Percentiles rank a stretch among this genome's conserved stretches.
These are phyloP conservation scores for Sepioteuthis lessoniana DNA, from an alignment of 2,888 invertebrate genomes.

Conservation along the genomic window DNA sequence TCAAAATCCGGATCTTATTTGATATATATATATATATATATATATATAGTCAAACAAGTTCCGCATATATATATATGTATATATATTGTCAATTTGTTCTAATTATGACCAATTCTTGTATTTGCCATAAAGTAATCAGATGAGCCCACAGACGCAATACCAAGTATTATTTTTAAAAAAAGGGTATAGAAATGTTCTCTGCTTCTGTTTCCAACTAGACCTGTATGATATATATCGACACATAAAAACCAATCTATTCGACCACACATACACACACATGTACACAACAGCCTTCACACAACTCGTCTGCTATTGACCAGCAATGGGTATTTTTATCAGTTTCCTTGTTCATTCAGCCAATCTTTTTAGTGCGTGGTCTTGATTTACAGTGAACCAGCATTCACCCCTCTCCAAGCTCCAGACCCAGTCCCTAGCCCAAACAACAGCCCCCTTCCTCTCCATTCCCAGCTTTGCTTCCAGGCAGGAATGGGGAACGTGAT, in stretches of 20 bases:
- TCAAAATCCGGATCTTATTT: no score
- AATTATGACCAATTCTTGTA: no score
- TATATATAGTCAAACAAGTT: no score
- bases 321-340: not conserved
- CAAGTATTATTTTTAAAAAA: no score
- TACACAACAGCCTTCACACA: not conserved
- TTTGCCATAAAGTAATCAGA: no score
- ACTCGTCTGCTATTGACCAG: not conserved
- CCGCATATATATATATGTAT: no score
- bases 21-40: no score
- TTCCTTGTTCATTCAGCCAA: not conserved
- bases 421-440: not conserved
- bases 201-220: not conserved
- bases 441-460: not conserved
- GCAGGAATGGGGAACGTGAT: no score
- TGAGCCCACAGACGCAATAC: no score
- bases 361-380: conserved; percentile 11
- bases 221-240: not conserved
- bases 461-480: not conserved
- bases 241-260: not conserved
- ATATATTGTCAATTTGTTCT: no score
- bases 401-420: not conserved
- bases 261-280: not conserved
- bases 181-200: no score
- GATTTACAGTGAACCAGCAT: not conserved